These are phyloP conservation scores for Polyergus mexicanus DNA, from an alignment of 1,140 invertebrate species.

Conservation along the genomic window DNA sequence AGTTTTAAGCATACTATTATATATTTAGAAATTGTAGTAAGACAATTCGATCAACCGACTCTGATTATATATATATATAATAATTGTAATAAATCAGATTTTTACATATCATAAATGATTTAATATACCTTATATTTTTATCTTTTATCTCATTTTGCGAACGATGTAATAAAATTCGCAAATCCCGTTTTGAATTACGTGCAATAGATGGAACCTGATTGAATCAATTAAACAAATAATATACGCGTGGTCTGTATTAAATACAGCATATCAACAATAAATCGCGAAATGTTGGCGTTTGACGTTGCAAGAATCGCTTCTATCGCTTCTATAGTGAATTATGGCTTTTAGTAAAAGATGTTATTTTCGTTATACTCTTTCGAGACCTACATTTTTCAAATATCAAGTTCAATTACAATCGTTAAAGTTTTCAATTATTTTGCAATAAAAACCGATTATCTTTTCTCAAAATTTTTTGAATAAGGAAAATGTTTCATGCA, in stretches of 20 bases:
- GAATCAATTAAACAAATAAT: background rate
- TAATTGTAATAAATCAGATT: conserved; percentile 66
- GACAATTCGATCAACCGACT: conserved; percentile 52
- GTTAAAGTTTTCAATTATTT: background rate
- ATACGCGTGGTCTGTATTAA: background rate
- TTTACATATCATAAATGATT: conserved; percentile 54
- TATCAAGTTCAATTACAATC: background rate
- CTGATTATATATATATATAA: conserved; percentile 48
- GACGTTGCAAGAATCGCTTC: conserved; percentile 12
- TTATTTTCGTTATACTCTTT: background rate
- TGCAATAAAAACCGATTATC: background rate
- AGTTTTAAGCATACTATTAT: conserved; percentile 39
- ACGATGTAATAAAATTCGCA: background rate
- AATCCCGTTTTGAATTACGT: background rate
- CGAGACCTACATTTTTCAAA: background rate
- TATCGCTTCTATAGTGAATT: conserved; percentile 26
- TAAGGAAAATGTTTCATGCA: background rate
- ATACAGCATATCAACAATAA: background rate
- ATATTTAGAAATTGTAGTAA: conserved; percentile 48
- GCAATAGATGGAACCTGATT: background rate
- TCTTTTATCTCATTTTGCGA: conserved; percentile 21
- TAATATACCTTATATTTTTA: conserved; percentile 54
- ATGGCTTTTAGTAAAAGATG: conserved; percentile 26
- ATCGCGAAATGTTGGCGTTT: background rate
- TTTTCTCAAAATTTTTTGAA: background rate